Evolutionary conservation across 2,797 vertebrate genomes (phyloP).

Genomic region (Huso huso): DNA sequence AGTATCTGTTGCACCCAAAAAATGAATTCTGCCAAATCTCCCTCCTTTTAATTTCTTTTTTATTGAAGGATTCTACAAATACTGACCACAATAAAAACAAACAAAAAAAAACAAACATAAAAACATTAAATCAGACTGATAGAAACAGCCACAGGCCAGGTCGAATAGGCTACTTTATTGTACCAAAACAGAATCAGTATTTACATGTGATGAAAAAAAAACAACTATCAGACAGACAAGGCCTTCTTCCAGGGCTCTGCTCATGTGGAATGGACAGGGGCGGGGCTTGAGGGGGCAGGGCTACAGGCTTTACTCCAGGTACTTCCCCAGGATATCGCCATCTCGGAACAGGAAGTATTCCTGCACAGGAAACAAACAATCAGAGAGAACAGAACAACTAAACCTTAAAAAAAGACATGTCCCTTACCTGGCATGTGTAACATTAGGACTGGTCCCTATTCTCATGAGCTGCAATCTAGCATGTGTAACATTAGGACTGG

Average conservation of each 20-base stretch:
- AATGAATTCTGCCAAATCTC: too few species aligned
- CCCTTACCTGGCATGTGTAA: not conserved
- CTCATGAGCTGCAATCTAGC: too few species aligned
- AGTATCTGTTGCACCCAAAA: too few species aligned
- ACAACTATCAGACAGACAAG: constrained; percentile 32
- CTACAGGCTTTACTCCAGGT: constrained; percentile 61
- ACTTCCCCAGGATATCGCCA: constrained; percentile 92
- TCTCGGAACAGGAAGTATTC: constrained; percentile 97
- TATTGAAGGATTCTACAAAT: too few species aligned
- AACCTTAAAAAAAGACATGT: too few species aligned
- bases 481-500: too few species aligned
- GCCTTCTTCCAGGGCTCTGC: constrained; percentile 29
- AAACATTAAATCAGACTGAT: constrained; percentile 1
- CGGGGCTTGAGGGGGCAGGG: constrained; percentile 21
- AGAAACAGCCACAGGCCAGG: constrained; percentile 12
- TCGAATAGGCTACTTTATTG: constrained; percentile 46
- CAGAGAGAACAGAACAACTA: not conserved
- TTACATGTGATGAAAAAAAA: constrained; percentile 58
- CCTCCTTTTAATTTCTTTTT: too few species aligned
- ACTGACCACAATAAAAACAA: too few species aligned
- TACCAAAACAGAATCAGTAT: constrained; percentile 68
- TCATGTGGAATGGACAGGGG: constrained; percentile 26
- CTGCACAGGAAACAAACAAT: constrained; percentile 47
- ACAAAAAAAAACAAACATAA: not conserved
- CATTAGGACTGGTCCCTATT: not conserved